Evolutionary conservation across 2,888 invertebrate genomes (phyloP), one percentile per base, ranked within the genome.

Genomic region (Frankliniella intonsa): DNA sequence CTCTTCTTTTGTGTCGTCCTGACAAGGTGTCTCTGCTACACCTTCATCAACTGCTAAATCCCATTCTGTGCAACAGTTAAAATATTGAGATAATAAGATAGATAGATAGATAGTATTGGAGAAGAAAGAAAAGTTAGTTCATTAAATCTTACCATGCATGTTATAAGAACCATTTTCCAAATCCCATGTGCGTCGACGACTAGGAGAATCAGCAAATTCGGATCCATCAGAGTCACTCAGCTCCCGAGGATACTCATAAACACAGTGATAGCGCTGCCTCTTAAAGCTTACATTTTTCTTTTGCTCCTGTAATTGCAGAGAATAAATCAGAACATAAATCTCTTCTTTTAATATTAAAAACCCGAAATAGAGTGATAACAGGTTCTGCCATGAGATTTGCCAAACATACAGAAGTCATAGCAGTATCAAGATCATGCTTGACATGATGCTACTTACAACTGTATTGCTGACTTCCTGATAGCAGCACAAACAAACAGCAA

Each of bases 191-290:
- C 27, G 50, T 86, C 84, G 82, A 19, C 81, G 65, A 49, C 82
- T 82, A 5, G 79, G 50, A 0, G 80, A 80, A 19, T 50, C 65
- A 14, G 81, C 84, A 10, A 82, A 83, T 38, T 86, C 87, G 86
- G 81, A 80, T 5, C 84, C 86, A 83, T 88, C 86, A 82, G 87
- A 85, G 50, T 88, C 91, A 84, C 88, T 86, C 69, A 90, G 91
- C 88, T 94, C 94, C 85, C 93, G 92, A 81, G 95, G 95, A 88
- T 95, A 95, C 88, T 95, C 94, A 88, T 94, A 95, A 83, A 95
- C 94, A 86, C 94, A 94, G 88, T 94, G 94, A 88, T 94, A 94
- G 87, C 93, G 93, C 88, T 94, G 94, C 82, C 94, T 93, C 86
- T 95, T 94, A 89, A 95, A 95, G 88, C 93, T 93, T 80, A 95